A percentile compares a stretch with the other conserved stretches of the same genome.
Conservation (phyloP, 2,113 vertebrate species). For the Psephotus haematonotus region DNA sequence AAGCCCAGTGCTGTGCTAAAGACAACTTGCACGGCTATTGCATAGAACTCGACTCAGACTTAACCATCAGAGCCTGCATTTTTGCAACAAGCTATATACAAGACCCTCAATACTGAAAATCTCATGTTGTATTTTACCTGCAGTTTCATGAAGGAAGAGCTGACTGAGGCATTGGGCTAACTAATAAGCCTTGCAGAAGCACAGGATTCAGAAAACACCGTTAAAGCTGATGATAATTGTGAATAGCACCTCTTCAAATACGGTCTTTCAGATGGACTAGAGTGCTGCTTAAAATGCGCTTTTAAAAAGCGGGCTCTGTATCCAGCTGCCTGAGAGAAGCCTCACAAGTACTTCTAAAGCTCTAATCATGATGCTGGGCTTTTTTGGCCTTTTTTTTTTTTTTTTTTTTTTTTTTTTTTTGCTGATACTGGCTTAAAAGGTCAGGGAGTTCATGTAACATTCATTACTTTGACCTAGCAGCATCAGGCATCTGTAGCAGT, state of each 20-base stretch:
- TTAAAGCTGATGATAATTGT: conserved; percentile 6
- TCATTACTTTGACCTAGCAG: conserved; percentile 32
- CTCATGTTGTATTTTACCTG: not conserved
- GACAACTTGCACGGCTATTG: not conserved
- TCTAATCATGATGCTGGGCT: conserved; percentile 9
- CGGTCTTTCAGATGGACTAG: conserved; percentile 1
- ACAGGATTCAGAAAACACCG: not conserved
- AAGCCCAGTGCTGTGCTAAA: not conserved
- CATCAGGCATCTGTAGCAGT: not conserved
- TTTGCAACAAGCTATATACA: not conserved
- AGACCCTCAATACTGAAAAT: not conserved
- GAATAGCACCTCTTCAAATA: conserved; percentile 17
- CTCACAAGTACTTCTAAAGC: not conserved
- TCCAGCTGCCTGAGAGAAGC: not conserved
- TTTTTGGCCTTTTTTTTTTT: not conserved
- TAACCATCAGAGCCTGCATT: not conserved
- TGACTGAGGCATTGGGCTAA: not conserved
- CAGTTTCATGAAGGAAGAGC: not conserved
- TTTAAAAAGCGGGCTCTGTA: not conserved
- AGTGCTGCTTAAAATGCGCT: conserved; percentile 1
- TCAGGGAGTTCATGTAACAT: conserved; percentile 1
- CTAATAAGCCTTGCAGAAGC: conserved; percentile 15
- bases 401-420: not conserved
- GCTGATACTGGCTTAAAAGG: conserved; percentile 36
- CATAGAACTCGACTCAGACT: not conserved